Evolutionary conservation across 1,140 invertebrate genomes (phyloP).

Genomic region (Chironomus tepperi): DNA sequence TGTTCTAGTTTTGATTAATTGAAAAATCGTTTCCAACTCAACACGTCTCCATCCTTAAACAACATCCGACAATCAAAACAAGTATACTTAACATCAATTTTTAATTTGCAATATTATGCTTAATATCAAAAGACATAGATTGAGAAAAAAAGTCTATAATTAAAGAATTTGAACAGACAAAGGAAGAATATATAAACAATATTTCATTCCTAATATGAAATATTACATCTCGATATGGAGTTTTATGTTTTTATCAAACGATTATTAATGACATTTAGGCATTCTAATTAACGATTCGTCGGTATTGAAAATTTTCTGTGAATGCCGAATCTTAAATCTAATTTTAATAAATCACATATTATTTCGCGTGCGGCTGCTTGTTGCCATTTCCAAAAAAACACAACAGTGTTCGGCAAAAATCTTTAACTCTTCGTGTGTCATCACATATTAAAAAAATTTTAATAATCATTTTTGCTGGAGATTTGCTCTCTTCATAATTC

Average conservation of each 20-base stretch:
- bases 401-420: background rate
- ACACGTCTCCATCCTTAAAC: too few relatives aligned
- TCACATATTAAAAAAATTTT: background rate
- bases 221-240: too few relatives aligned
- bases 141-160: too few relatives aligned
- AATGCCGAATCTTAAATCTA: background rate
- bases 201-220: too few relatives aligned
- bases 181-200: too few relatives aligned
- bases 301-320: background rate
- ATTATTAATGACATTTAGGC: background rate
- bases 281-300: constrained; percentile 8
- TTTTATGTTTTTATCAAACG: background rate
- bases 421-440: background rate
- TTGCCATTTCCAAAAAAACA: background rate
- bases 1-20: too few relatives aligned
- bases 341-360: background rate
- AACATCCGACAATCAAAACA: too few relatives aligned
- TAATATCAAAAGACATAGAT: too few relatives aligned
- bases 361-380: background rate
- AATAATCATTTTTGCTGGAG: background rate
- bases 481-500: background rate
- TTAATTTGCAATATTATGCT: too few relatives aligned
- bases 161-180: too few relatives aligned
- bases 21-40: too few relatives aligned
- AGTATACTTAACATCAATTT: too few relatives aligned